Evolutionary conservation across 2,888 invertebrate species (phyloP).

Genomic region (Brachypterus glaber): DNA sequence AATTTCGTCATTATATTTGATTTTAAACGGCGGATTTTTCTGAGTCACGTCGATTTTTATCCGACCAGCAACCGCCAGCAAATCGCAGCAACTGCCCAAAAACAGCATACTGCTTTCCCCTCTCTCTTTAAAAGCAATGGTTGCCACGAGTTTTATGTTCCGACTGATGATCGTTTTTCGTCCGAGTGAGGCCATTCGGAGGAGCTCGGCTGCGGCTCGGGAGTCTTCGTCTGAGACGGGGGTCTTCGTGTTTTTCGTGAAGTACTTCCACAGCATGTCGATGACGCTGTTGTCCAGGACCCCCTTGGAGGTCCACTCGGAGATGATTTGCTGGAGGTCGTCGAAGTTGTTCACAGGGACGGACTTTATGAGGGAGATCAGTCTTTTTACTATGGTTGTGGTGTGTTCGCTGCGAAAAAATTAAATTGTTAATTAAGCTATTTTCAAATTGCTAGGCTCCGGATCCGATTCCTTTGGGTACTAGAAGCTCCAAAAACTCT

Average conservation of each 20-base stretch:
- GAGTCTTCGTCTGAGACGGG: slow-evolving; percentile 61
- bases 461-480: too few relatives aligned
- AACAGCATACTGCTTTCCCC: slow-evolving; percentile 46
- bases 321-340: slow-evolving; percentile 53
- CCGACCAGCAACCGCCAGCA: slow-evolving; percentile 44
- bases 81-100: slow-evolving; percentile 49
- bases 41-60: slow-evolving; percentile 33
- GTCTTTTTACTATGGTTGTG: slow-evolving; percentile 48
- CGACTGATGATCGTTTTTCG: slow-evolving; percentile 40
- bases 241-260: slow-evolving; percentile 54
- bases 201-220: slow-evolving; percentile 61
- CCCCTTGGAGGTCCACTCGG: slow-evolving; percentile 51
- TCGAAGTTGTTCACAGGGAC: slow-evolving; percentile 50
- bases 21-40: slow-evolving; percentile 34
- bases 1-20: slow-evolving; percentile 44
- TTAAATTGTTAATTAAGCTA: slow-evolving; percentile 1
- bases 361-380: slow-evolving; percentile 47
- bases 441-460: too few relatives aligned
- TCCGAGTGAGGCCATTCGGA: slow-evolving; percentile 61
- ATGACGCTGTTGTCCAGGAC: slow-evolving; percentile 46
- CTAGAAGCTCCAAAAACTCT: too few relatives aligned
- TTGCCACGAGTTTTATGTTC: slow-evolving; percentile 52
- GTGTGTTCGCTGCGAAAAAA: slow-evolving; percentile 42
- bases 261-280: slow-evolving; percentile 77
- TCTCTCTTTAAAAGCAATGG: slow-evolving; percentile 55